Evolutionary conservation across 92 coral and sea anemone species (phyloP).

Genomic region (Nematostella vectensis): DNA sequence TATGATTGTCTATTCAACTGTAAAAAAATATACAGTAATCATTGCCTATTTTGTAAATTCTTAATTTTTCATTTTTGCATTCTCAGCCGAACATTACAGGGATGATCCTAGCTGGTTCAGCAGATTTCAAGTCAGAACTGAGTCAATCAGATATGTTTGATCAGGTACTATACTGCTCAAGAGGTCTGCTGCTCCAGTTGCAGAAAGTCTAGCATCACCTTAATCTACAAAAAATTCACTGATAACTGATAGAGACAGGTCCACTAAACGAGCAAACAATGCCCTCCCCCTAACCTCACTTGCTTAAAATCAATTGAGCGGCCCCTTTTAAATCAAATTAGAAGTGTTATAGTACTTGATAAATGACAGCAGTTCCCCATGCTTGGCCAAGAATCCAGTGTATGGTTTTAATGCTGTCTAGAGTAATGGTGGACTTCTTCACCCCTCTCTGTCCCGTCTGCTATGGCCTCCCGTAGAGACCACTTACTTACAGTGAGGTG

Average conservation of each 20-base stretch:
- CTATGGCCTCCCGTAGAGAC: conserved; percentile 16
- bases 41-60: no score
- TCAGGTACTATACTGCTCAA: no score
- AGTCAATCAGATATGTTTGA: conserved; percentile 98
- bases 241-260: background rate
- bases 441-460: conserved; percentile 71
- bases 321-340: no score
- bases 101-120: conserved; percentile 92
- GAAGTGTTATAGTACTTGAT: no score
- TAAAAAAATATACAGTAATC: no score
- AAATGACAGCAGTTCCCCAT: conserved; percentile 96
- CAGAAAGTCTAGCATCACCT: no score
- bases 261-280: no score
- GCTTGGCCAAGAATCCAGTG: conserved; percentile 46
- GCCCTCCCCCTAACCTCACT: no score
- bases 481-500: conserved; percentile 43
- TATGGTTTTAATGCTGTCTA: conserved; percentile 94
- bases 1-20: background rate
- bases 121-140: conserved; percentile 92
- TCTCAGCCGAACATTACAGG: conserved; percentile 90
- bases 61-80: background rate
- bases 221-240: background rate
- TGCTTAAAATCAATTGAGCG: no score
- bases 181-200: no score
- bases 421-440: conserved; percentile 71